Evolutionary conservation across 2,888 invertebrate species (phyloP), one percentile per base, ranked within the genome.

Genomic region (Andrena chrysosceles): DNA sequence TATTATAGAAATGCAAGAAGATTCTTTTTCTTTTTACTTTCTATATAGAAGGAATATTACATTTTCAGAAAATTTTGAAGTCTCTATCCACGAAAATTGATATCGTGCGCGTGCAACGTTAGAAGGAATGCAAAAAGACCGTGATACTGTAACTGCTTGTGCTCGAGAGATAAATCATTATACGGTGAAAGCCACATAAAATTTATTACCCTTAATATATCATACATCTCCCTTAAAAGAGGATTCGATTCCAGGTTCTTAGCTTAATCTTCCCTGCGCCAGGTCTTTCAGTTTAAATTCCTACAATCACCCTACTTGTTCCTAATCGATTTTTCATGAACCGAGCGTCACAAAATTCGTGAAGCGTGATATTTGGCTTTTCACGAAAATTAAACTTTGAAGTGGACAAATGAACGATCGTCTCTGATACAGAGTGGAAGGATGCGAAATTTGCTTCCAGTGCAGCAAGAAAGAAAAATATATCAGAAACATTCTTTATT

Each of bases 141-240:
- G 48, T 63, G 31, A 56, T 10, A 60, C 7, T 77, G 77, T 60
- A 49, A 16, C 77, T 63, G 62, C n/a, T 42, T 6, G 67, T 48
- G n/a, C 23, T 26, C 2, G 26, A 16, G 20, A 62, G 31, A 77
- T 78, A 78, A 68, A 78, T 78, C 68, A 69, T 68, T 77, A 68
- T 26, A 48, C 63, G n/a, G 23, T 31, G 77, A 31, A 33, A 31
- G 62, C 31, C 31, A 13, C 68, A 63, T 63, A 68, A 69, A 77
- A 78, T 78, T 77, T 78, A 78, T 78, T 48, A 77, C 68, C 78
- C 48, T 48, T 77, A 77, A 78, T 78, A 78, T 63, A 78, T 78
- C 68, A 63, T 62, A 77, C 66, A 62, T 67, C 48, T 77, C 54
- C 29, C 48, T 60, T 8, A 23, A 42, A 68, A 42, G 78, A 54